phyloP scores from a whole-genome alignment of 2,113 vertebrate genomes.

The Campylomormyrus tamandua region DNA sequence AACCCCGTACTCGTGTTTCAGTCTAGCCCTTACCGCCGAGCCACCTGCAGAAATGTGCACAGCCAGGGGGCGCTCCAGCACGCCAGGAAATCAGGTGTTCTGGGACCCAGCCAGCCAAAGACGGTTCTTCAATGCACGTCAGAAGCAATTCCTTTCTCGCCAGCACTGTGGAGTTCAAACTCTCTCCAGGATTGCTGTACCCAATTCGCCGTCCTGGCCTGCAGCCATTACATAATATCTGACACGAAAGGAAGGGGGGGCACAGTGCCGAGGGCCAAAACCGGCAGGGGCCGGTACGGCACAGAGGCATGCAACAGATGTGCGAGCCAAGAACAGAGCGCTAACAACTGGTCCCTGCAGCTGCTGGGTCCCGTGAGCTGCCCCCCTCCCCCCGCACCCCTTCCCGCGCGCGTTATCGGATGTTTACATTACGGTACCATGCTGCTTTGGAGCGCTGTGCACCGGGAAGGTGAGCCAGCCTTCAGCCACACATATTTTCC shows the following conservation, averaged over 20 bases:
- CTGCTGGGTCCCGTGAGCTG: not conserved
- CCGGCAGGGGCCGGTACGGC: not conserved
- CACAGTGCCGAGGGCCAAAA: not conserved
- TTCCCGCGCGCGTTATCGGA: slow-evolving; percentile 42
- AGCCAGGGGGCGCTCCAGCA: not conserved
- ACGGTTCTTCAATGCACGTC: not conserved
- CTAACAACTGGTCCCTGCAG: not conserved
- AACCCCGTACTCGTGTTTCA: not conserved
- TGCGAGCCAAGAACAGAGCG: not conserved
- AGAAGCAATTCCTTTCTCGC: not conserved
- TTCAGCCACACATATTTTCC: slow-evolving; percentile 69
- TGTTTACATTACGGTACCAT: slow-evolving; percentile 66
- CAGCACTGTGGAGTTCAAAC: not conserved
- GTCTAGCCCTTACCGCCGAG: not conserved
- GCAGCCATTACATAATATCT: not conserved
- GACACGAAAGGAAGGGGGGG: not conserved
- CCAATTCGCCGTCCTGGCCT: not conserved
- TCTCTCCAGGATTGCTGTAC: not conserved
- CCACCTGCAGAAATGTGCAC: not conserved
- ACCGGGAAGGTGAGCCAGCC: slow-evolving; percentile 70
- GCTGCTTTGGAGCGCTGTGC: slow-evolving; percentile 69
- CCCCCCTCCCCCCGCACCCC: not conserved
- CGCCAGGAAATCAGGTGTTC: not conserved
- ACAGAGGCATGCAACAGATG: not conserved
- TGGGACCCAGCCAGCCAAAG: not conserved